Conservation (phyloP, 92 coral and sea anemone species). For the Virgularia gustaviana region DNA sequence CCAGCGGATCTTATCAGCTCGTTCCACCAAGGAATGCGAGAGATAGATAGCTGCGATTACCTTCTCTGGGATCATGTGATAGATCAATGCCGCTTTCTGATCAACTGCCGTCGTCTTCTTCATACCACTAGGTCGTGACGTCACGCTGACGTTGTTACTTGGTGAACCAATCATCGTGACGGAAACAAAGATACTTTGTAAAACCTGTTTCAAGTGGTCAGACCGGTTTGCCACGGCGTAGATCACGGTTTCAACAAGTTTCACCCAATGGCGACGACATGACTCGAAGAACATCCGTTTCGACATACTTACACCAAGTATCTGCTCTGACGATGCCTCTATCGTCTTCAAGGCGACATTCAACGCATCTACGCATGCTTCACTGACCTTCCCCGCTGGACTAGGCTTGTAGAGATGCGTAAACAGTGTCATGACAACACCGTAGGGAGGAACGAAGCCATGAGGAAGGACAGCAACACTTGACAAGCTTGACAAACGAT, state of each 20-base stretch:
- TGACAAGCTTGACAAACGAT: background rate
- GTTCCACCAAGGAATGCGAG: constrained; percentile 11
- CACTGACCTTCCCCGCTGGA: background rate
- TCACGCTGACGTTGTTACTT: background rate
- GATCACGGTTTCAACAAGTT: constrained; percentile 63
- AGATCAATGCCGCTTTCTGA: background rate
- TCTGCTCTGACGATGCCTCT: background rate
- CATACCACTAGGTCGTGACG: background rate
- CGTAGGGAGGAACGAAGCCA: constrained; percentile 23
- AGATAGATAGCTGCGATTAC: constrained; percentile 27
- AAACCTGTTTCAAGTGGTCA: constrained; percentile 33
- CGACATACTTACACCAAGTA: background rate
- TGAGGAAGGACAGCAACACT: background rate
- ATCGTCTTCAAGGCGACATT: constrained; percentile 19
- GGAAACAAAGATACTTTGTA: background rate
- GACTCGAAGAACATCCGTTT: constrained; percentile 19
- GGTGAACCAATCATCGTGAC: constrained; percentile 4
- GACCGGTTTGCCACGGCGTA: constrained; percentile 50
- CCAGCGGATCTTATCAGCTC: background rate
- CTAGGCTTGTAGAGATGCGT: background rate
- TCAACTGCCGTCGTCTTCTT: background rate
- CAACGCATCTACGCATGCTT: background rate
- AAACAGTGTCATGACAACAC: constrained; percentile 5
- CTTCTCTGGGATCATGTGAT: constrained; percentile 21
- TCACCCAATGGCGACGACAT: constrained; percentile 64